phyloP scores from a whole-genome alignment of 2,888 invertebrate species.

The Drosophila dives region DNA sequence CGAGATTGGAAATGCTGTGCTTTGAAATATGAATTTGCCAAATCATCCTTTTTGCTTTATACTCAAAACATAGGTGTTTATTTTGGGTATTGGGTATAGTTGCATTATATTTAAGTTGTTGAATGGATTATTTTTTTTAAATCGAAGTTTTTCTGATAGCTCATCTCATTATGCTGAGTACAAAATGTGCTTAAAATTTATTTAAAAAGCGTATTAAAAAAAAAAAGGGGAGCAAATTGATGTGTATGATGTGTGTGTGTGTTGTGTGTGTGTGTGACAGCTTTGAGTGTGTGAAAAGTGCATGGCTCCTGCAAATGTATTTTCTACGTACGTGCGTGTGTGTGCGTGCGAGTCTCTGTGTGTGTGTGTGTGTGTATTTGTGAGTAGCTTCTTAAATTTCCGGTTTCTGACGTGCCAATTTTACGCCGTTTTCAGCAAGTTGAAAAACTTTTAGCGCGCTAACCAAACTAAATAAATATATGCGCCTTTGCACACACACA shows the following conservation, averaged over 20 bases:
- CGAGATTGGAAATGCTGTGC: neutral
- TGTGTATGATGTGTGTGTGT: neutral
- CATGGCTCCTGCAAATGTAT: neutral
- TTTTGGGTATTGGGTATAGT: neutral
- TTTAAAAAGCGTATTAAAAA: constrained; percentile 1
- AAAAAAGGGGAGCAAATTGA: neutral
- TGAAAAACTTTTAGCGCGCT: constrained; percentile 55
- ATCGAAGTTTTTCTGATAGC: constrained; percentile 1
- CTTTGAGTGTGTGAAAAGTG: constrained; percentile 12
- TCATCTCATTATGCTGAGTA: constrained; percentile 26
- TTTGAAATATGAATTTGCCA: neutral
- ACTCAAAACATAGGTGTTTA: neutral
- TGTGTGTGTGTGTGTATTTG: constrained; percentile 19
- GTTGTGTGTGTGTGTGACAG: neutral
- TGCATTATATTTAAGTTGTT: neutral
- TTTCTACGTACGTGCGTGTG: neutral
- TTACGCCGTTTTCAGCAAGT: constrained; percentile 62
- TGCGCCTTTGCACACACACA: constrained; percentile 46
- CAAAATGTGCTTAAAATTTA: constrained; percentile 21
- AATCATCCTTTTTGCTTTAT: neutral
- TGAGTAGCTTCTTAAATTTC: constrained; percentile 59
- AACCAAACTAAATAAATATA: constrained; percentile 77
- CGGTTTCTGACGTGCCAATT: constrained; percentile 76
- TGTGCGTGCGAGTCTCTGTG: constrained; percentile 21
- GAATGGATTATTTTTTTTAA: neutral